Evolutionary conservation across 2,797 vertebrate genomes (phyloP).

Genomic region (Anguilla obscura): DNA sequence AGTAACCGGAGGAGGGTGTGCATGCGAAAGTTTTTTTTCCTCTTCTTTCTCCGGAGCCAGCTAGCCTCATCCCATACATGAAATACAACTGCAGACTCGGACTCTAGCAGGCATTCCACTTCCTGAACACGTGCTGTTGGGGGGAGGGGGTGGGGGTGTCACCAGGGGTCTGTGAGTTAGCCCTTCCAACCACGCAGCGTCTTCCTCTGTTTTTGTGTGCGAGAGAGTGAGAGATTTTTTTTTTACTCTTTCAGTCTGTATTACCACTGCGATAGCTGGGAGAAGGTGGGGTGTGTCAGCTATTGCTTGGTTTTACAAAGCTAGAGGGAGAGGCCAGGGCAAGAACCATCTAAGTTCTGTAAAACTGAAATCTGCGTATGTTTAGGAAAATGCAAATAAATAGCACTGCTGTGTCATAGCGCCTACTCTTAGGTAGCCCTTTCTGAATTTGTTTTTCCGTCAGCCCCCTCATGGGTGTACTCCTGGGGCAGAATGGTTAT

Average conservation of each 20-base stretch:
- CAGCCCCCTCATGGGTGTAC: not conserved
- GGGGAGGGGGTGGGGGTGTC: constrained; percentile 6
- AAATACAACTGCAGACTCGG: constrained; percentile 14
- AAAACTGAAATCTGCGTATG: not conserved
- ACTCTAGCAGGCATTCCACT: constrained; percentile 37
- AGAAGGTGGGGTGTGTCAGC: constrained; percentile 49
- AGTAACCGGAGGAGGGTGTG: constrained; percentile 18
- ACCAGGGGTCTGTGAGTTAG: constrained; percentile 32
- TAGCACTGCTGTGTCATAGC: not conserved
- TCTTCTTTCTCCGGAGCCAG: not conserved
- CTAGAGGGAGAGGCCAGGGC: constrained; percentile 53
- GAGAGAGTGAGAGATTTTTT: constrained; percentile 30
- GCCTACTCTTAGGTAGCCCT: not conserved
- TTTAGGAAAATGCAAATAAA: not conserved
- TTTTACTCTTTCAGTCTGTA: not conserved
- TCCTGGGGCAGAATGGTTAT: not conserved
- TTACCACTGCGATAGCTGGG: not conserved
- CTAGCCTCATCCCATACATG: not conserved
- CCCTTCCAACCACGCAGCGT: constrained; percentile 40
- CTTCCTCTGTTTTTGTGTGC: constrained; percentile 38
- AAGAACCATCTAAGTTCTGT: constrained; percentile 21
- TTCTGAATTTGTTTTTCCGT: not conserved
- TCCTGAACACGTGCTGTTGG: constrained; percentile 7
- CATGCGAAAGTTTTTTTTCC: not conserved
- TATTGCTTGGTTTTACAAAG: constrained; percentile 44